A percentile compares a stretch with the other conserved stretches of the same genome.
Conservation (phyloP, 2,797 vertebrate genomes). For the Myioborus miniatus region DNA sequence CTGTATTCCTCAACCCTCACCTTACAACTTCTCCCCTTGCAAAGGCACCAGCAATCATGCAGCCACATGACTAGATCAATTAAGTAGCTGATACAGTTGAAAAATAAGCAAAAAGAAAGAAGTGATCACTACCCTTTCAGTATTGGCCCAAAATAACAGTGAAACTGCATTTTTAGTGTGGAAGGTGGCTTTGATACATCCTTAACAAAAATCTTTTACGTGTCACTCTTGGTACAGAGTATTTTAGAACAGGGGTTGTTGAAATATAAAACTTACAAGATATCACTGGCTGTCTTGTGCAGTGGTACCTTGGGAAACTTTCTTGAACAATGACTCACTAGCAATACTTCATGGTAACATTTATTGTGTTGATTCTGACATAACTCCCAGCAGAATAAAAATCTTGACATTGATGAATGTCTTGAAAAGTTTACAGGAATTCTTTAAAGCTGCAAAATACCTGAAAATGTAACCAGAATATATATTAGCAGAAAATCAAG, state of each 20-base stretch:
- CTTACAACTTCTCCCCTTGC: not conserved
- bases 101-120: not conserved
- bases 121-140: not conserved
- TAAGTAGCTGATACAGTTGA: not conserved
- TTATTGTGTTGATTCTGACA: not conserved
- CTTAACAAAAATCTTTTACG: not conserved
- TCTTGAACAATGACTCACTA: not conserved
- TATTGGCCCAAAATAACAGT: not conserved
- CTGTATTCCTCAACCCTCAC: not conserved
- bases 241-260: not conserved
- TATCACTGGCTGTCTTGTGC: not conserved
- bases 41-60: not conserved
- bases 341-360: not conserved
- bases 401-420: not conserved
- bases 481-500: not conserved
- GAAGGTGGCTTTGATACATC: not conserved
- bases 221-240: not conserved
- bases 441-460: not conserved
- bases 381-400: not conserved
- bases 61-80: not conserved
- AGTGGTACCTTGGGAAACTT: not conserved
- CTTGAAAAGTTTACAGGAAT: constrained; percentile 5
- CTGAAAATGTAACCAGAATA: not conserved
- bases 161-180: not conserved
- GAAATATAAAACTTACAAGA: not conserved